Evolutionary conservation across 30 jellyfish, hydroid and myxozoan genomes (phyloP).

Genomic region (Turritopsis rubra): DNA sequence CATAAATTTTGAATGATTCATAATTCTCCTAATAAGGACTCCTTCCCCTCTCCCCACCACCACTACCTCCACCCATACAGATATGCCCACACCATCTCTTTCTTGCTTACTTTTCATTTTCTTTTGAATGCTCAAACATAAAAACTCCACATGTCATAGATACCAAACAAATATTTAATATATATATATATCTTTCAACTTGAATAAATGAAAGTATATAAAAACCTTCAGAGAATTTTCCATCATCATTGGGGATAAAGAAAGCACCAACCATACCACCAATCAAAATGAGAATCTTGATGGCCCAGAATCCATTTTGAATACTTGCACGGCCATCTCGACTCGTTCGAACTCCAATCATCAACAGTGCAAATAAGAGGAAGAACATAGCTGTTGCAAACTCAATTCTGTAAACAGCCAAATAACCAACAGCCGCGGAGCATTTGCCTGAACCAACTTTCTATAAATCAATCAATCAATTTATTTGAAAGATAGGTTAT

Average conservation of each 20-base stretch:
- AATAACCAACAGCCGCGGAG: slow-evolving; percentile 59
- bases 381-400: slow-evolving; percentile 65
- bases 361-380: slow-evolving; percentile 40
- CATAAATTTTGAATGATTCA: no score
- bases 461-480: slow-evolving; percentile 38
- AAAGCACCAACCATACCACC: slow-evolving; percentile 73
- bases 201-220: neutral
- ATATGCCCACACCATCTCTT: no score
- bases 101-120: no score
- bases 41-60: no score
- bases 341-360: slow-evolving; percentile 64
- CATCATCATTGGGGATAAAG: slow-evolving; percentile 41
- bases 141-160: no score
- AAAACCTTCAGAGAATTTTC: slow-evolving; percentile 19
- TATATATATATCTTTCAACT: no score
- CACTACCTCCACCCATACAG: no score
- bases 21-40: no score
- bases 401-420: slow-evolving; percentile 70
- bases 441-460: slow-evolving; percentile 38
- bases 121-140: no score
- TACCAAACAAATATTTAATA: no score
- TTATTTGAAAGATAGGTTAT: slow-evolving; percentile 35
- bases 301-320: slow-evolving; percentile 81
- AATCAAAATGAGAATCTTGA: slow-evolving; percentile 52
- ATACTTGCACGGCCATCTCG: slow-evolving; percentile 69